Evolutionary conservation across 2,113 vertebrate genomes (phyloP).

Genomic region (Cinclus cinclus): DNA sequence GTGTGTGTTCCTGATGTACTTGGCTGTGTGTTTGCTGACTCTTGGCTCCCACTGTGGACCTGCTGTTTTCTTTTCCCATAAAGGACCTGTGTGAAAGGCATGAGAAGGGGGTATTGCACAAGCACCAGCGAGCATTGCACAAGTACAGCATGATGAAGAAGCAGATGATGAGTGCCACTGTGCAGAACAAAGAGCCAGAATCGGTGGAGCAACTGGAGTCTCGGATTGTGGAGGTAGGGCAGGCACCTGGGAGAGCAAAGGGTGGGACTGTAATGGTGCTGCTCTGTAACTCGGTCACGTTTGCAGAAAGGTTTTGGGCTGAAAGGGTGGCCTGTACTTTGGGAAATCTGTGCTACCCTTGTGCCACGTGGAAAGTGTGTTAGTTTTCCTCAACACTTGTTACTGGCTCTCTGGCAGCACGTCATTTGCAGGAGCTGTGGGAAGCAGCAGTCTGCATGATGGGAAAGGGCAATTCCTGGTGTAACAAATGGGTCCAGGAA

Average conservation of each 20-base stretch:
- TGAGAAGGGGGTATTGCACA: slow-evolving; percentile 92
- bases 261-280: background rate
- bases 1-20: background rate
- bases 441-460: background rate
- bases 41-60: background rate
- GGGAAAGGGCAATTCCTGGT: background rate
- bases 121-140: slow-evolving; percentile 93
- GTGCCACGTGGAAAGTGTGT: fast-evolving
- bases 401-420: background rate
- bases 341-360: background rate
- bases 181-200: slow-evolving; percentile 87
- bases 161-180: slow-evolving; percentile 89
- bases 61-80: background rate
- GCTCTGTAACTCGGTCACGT: background rate
- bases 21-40: background rate
- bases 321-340: background rate
- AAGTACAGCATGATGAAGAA: slow-evolving; percentile 93
- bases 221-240: slow-evolving; percentile 88
- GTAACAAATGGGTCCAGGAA: background rate
- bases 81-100: slow-evolving; percentile 96
- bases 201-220: slow-evolving; percentile 93
- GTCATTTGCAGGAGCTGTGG: background rate
- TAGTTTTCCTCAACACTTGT: background rate
- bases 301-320: background rate
- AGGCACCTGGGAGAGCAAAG: background rate